These are phyloP conservation scores for Acromyrmex echinatior DNA, from an alignment of 1,140 invertebrate species.

Conservation along the genomic window DNA sequence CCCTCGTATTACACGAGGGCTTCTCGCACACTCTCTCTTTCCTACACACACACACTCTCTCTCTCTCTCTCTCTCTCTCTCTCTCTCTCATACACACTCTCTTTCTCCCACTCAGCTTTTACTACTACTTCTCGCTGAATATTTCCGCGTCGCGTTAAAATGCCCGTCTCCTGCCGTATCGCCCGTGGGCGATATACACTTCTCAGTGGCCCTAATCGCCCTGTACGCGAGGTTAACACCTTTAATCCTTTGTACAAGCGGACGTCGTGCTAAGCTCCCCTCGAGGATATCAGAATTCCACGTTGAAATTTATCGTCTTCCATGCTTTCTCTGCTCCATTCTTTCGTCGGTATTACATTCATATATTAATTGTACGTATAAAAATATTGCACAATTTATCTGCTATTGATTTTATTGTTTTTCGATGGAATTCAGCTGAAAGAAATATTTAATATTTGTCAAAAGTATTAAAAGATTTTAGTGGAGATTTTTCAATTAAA, in stretches of 20 bases:
- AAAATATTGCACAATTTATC: slow-evolving; percentile 12
- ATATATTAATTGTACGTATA: slow-evolving; percentile 20
- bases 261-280: slow-evolving; percentile 52
- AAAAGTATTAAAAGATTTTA: neutral
- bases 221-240: slow-evolving; percentile 60
- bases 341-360: slow-evolving; percentile 24
- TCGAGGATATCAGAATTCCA: slow-evolving; percentile 58
- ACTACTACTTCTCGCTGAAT: slow-evolving; percentile 41
- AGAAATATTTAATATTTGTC: neutral
- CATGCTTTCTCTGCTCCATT: neutral
- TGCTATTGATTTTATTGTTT: neutral
- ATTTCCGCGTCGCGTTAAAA: slow-evolving; percentile 49
- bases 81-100: neutral
- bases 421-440: neutral
- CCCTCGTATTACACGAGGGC: neutral
- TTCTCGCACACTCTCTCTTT: neutral
- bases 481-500: neutral
- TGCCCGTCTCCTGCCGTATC: slow-evolving; percentile 25
- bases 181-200: slow-evolving; percentile 56
- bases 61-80: neutral
- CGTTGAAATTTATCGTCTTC: slow-evolving; percentile 50
- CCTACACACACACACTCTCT: neutral
- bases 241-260: slow-evolving; percentile 64
- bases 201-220: slow-evolving; percentile 61
- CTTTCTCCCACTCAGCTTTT: slow-evolving; percentile 5